Percentiles rank a stretch among this genome's conserved stretches.
Evolutionary conservation across 2,797 vertebrate species (phyloP).

Genomic region (Macrochelys suwanniensis): DNA sequence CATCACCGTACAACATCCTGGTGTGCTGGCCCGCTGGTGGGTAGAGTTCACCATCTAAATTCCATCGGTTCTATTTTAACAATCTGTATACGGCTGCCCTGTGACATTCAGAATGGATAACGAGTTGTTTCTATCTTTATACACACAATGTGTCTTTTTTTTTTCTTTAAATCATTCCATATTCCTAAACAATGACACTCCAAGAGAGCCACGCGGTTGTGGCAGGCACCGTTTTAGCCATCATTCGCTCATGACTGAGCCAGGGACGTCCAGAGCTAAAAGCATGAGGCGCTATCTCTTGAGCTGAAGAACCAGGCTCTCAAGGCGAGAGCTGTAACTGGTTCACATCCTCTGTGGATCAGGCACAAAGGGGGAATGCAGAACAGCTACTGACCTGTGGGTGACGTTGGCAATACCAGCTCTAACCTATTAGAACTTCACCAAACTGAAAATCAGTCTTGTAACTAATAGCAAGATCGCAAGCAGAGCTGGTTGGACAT

Average conservation of each 20-base stretch:
- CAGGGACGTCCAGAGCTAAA: background rate
- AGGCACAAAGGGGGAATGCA: background rate
- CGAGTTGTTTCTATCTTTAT: fast-evolving
- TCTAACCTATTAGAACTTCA: background rate
- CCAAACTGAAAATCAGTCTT: background rate
- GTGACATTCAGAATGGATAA: background rate
- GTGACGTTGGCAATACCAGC: fast-evolving
- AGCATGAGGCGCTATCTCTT: background rate
- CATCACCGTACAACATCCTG: fast-evolving
- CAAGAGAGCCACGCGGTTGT: background rate
- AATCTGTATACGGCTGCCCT: background rate
- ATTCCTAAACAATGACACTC: fast-evolving
- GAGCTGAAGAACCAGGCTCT: background rate
- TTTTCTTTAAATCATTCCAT: background rate
- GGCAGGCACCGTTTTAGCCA: background rate
- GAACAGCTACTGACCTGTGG: background rate
- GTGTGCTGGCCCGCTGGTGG: background rate
- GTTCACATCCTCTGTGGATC: background rate
- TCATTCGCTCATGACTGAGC: background rate
- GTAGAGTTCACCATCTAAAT: background rate
- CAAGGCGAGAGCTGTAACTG: background rate
- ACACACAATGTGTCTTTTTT: fast-evolving
- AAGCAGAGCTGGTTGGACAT: background rate
- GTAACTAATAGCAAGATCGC: background rate
- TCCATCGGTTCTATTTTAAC: background rate